These are phyloP conservation scores for Caligus rogercresseyi DNA, from an alignment of 1,140 invertebrate species.

Conservation along the genomic window DNA sequence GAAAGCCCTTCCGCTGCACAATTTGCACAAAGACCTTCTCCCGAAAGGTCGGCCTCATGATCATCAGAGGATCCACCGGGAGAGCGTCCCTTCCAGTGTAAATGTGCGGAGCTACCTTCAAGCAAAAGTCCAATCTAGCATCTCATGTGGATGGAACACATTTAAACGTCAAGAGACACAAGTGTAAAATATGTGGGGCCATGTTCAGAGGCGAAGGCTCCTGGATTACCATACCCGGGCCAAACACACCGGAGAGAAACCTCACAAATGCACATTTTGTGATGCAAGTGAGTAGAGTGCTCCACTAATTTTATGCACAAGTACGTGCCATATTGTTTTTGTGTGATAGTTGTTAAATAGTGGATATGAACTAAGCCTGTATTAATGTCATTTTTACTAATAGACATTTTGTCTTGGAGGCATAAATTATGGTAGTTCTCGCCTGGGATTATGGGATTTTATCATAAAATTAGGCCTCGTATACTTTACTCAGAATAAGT, in stretches of 20 bases:
- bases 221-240: constrained; percentile 63
- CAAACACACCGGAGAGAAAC: constrained; percentile 55
- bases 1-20: constrained; percentile 53
- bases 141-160: constrained; percentile 54
- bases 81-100: constrained; percentile 37
- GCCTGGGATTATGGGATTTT: too few species aligned
- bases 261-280: constrained; percentile 51
- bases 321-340: too few species aligned
- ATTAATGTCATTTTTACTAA: too few species aligned
- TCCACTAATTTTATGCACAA: neutral
- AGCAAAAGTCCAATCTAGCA: constrained; percentile 24
- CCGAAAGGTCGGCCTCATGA: constrained; percentile 51
- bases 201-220: constrained; percentile 48
- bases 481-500: too few species aligned
- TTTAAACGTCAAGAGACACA: constrained; percentile 47
- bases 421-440: too few species aligned
- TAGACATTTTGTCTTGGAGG: too few species aligned
- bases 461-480: too few species aligned
- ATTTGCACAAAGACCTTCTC: constrained; percentile 36
- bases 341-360: too few species aligned
- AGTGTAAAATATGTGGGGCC: constrained; percentile 38
- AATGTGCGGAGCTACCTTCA: constrained; percentile 28
- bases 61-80: constrained; percentile 52
- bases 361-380: too few species aligned
- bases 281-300: constrained; percentile 33